Evolutionary conservation across 2,888 invertebrate genomes (phyloP).

Genomic region (Theretra japonica): DNA sequence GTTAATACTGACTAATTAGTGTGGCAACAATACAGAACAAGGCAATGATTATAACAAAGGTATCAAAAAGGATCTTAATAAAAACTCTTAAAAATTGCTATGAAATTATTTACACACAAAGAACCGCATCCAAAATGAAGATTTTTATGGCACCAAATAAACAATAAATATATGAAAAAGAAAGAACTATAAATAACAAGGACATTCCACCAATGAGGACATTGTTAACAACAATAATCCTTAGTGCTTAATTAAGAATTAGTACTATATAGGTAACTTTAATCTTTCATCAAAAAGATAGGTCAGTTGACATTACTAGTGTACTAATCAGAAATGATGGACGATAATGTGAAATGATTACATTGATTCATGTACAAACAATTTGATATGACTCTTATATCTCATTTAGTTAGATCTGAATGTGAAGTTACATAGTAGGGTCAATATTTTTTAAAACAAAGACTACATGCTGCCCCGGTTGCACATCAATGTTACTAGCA

Average conservation of each 20-base stretch:
- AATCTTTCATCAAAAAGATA: conserved; percentile 34
- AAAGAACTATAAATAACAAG: conserved; percentile 29
- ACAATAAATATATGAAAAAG: conserved; percentile 35
- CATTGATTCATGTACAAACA: conserved; percentile 53
- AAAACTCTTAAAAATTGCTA: conserved; percentile 42
- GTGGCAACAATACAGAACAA: conserved; percentile 42
- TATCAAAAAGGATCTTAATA: conserved; percentile 38
- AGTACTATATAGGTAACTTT: conserved; percentile 33
- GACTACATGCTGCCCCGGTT: conserved; percentile 36
- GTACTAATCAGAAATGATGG: conserved; percentile 41
- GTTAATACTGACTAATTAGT: conserved; percentile 50
- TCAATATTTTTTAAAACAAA: conserved; percentile 25
- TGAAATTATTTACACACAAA: conserved; percentile 53
- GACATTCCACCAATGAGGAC: conserved; percentile 46
- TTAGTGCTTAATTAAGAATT: conserved; percentile 37
- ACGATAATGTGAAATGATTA: conserved; percentile 44
- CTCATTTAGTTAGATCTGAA: conserved; percentile 28
- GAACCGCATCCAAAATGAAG: conserved; percentile 48
- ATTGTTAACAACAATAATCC: conserved; percentile 43
- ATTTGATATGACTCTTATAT: conserved; percentile 61
- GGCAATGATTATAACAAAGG: conserved; percentile 37
- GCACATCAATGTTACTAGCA: conserved; percentile 48
- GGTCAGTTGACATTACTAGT: conserved; percentile 30
- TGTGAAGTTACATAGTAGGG: conserved; percentile 30
- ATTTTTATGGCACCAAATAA: conserved; percentile 66